Evolutionary conservation across 2,113 vertebrate genomes (phyloP).

Genomic region (Ceyx melanurus): DNA sequence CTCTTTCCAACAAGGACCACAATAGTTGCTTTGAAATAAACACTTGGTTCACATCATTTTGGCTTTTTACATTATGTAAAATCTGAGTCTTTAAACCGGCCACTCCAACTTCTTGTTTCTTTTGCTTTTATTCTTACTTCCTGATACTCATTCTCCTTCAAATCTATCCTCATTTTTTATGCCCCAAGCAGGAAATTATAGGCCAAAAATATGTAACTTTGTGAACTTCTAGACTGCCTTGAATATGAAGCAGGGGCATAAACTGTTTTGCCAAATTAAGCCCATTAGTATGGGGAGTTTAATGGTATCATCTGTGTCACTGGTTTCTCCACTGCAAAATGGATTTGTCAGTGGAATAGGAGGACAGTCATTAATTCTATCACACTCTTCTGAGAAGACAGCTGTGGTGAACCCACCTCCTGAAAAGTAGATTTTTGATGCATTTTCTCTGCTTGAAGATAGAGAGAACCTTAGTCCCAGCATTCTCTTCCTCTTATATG

Average conservation of each 20-base stretch:
- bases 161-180: background rate
- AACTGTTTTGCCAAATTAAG: background rate
- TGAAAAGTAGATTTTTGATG: background rate
- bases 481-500: background rate
- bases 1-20: background rate
- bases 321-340: background rate
- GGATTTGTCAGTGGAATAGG: background rate
- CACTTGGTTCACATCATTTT: background rate
- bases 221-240: background rate
- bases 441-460: background rate
- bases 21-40: background rate
- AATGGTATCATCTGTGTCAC: background rate
- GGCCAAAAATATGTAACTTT: background rate
- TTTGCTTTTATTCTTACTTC: background rate
- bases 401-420: background rate
- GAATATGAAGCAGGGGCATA: background rate
- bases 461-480: background rate
- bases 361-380: background rate
- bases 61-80: background rate
- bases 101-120: background rate
- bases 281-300: background rate
- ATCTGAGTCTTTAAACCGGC: background rate
- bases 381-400: background rate
- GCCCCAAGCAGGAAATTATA: background rate
- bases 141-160: background rate